Base-by-base conservation (phyloP, 1,140 invertebrate genomes). In the Aphaenogaster floridana region DNA sequence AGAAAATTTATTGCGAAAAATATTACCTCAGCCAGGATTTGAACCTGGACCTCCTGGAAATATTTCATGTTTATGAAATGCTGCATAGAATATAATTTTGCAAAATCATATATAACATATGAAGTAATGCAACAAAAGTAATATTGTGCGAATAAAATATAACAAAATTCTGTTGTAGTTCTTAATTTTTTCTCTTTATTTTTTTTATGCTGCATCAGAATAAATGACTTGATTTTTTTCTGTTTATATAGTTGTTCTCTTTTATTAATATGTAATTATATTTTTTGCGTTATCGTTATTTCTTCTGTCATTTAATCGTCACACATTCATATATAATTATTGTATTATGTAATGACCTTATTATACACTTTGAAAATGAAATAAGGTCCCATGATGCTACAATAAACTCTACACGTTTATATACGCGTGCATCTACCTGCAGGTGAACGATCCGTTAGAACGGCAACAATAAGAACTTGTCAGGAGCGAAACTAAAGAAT, bases 401-500 rank as follows among this genome's bases (percentile, higher is more conserved):
- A 66, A 81, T 45, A 11, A 81, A 57, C 21, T 54, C 36, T 21
- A 39, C 13, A 17, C 13, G 15, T 69, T 28, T 39, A 54, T 7
- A 6, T 66, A 45, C 42, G 5, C 15, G 8, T 69, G 28, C 17
- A 17, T 50, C 61, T 80, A 68, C 78, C 78, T 69, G 50, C 48
- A 45, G 54, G 42, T n/a, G 66, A 86, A 63, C 42, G 74, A 39
- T 57, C 48, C 66, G 63, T 81, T 57, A 17, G 15, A 71, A 48
- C 9, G 2, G 66, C 15, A 71, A 71, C 79, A 71, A 81, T 59
- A 57, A 57, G 21, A 81, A 71, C 79, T 71, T 71, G 64, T 57
- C 66, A 45, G 36, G n/a, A 34, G 39, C 66, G 39, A 81, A 71
- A 57, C 50, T 81, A 81, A 71, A 81, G 66, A 71, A 81, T 81